Evolutionary conservation across 2,797 vertebrate genomes (phyloP).

Genomic region (Florisuga fusca): DNA sequence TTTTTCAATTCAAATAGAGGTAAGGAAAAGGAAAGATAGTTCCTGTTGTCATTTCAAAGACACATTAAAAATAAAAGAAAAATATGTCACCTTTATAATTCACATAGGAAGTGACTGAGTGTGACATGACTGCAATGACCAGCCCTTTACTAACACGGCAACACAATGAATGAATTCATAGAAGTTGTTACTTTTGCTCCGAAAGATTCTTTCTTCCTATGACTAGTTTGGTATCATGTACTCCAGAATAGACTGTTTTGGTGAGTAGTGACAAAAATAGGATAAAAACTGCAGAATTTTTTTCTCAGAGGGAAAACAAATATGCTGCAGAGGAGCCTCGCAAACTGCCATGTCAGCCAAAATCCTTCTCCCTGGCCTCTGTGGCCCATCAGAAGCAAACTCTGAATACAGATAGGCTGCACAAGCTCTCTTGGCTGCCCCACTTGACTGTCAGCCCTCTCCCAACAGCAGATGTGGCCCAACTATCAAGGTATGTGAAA

Average conservation of each 20-base stretch:
- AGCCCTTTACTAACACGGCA: not conserved
- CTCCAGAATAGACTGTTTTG: not conserved
- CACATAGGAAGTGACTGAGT: not conserved
- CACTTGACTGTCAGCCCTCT: not conserved
- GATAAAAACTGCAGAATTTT: not conserved
- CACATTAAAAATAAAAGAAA: not conserved
- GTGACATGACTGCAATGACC: not conserved
- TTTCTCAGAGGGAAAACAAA: not conserved
- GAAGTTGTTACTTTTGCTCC: not conserved
- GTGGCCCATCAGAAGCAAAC: not conserved
- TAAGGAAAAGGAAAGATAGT: not conserved
- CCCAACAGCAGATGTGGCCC: not conserved
- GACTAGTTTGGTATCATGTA: not conserved
- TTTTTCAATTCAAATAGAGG: not conserved
- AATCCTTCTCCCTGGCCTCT: not conserved
- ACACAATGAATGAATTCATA: not conserved
- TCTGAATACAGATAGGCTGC: not conserved
- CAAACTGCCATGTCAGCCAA: not conserved
- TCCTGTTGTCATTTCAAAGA: not conserved
- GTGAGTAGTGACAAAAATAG: not conserved
- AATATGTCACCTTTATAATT: not conserved
- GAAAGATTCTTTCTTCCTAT: not conserved
- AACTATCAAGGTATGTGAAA: not conserved
- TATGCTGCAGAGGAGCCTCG: not conserved
- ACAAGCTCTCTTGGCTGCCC: not conserved